Base-by-base conservation (phyloP, 2,888 invertebrate species). In the Pyrochroa serraticornis region DNA sequence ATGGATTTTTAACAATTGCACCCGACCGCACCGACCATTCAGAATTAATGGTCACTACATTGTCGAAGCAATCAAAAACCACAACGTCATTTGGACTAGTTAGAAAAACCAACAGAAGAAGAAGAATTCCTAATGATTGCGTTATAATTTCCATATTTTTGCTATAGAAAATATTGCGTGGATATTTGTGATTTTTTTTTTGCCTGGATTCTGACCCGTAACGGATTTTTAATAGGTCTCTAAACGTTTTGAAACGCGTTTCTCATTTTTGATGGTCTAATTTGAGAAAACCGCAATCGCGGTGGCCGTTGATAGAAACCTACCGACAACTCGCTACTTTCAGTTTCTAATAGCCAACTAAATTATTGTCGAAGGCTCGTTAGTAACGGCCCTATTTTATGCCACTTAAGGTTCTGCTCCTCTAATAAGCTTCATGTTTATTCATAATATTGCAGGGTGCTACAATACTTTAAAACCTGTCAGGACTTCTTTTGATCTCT, bases 351-450 rank as follows among this genome's bases (percentile, higher is more conserved):
- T 39, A 14, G 14, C 13, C 41, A 61, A 51, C 43, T 65, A 64
- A 66, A 66, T 66, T 61, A 66, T 37, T 66, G 65, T 66, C 62
- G 57, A 55, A 48, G 53, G 62, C 65, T 67, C 63, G 63, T 64
- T 65, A 66, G 63, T 54, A 53, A 34, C 45, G 51, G 58, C 47
- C 53, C 30, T 42, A 42, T 60, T 61, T 66, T 62, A 61, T 58
- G 53, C 57, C 62, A 68, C 65, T 66, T 65, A 63, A 50, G 51
- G 42, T 58, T 38, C 48, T 55, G 60, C 55, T 57, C 53, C 62
- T 54, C 60, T 65, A 67, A 64, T 67, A 67, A 63, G 60, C 58
- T 68, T 69, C 69, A 69, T 69, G 69, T 69, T 67, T 69, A 69
- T 69, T 69, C 69, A 69, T 68, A 67, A 64, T 62, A 65, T 64